Evolutionary conservation across 2,888 invertebrate species (phyloP).

Genomic region (Trichogramma dendrolimi): DNA sequence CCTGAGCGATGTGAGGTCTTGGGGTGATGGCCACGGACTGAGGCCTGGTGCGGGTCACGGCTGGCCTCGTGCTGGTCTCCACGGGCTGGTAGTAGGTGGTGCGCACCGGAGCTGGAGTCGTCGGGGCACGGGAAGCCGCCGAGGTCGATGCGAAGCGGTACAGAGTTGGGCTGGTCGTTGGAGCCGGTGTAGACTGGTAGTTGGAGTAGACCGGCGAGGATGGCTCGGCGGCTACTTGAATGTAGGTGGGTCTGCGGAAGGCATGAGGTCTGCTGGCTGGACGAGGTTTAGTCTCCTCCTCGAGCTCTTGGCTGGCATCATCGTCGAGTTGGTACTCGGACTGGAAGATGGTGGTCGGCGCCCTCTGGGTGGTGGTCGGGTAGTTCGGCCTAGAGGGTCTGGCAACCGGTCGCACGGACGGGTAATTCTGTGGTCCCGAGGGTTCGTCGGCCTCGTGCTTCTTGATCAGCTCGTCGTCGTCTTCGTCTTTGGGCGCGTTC

Average conservation of each 20-base stretch:
- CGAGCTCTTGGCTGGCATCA: slow-evolving; percentile 58
- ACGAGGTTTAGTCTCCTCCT: slow-evolving; percentile 56
- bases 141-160: slow-evolving; percentile 54
- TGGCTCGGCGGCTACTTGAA: slow-evolving; percentile 35
- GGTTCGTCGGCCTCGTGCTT: slow-evolving; percentile 59
- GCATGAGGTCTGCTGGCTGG: slow-evolving; percentile 35
- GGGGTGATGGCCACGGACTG: slow-evolving; percentile 58
- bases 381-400: slow-evolving; percentile 52
- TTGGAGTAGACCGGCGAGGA: slow-evolving; percentile 38
- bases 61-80: slow-evolving; percentile 43
- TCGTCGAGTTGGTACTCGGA: slow-evolving; percentile 60
- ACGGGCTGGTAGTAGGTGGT: slow-evolving; percentile 38
- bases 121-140: slow-evolving; percentile 55
- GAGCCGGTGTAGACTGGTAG: slow-evolving; percentile 26
- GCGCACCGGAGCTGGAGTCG: slow-evolving; percentile 57
- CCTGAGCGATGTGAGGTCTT: slow-evolving; percentile 50
- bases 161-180: slow-evolving; percentile 57
- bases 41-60: slow-evolving; percentile 39
- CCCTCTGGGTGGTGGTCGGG: slow-evolving; percentile 51
- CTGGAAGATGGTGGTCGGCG: slow-evolving; percentile 69
- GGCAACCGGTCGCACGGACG: slow-evolving; percentile 54
- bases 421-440: slow-evolving; percentile 62
- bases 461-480: slow-evolving; percentile 53
- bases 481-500: slow-evolving; percentile 70
- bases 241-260: slow-evolving; percentile 47